These are phyloP conservation scores for Glaucidium brasilianum DNA, from an alignment of 2,113 vertebrate species.

Conservation along the genomic window DNA sequence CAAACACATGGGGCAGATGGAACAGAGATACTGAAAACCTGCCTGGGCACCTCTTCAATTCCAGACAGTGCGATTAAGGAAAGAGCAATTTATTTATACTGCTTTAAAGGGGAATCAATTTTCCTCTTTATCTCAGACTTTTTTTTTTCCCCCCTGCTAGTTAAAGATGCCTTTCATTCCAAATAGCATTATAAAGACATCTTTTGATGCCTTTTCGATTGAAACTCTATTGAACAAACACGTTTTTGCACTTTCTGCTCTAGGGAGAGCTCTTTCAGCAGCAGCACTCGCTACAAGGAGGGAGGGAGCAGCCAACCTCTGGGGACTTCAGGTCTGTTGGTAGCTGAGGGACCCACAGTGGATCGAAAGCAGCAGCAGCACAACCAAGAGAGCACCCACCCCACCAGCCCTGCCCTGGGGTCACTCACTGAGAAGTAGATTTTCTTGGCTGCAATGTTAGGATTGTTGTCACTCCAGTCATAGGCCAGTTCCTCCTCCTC, in stretches of 20 bases:
- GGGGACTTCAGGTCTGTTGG: neutral
- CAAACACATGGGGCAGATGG: neutral
- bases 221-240: neutral
- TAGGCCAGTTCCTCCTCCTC: constrained; percentile 97
- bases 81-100: neutral
- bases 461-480: constrained; percentile 94
- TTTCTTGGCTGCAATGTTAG: constrained; percentile 85
- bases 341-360: neutral
- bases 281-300: neutral
- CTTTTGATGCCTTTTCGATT: neutral
- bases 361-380: neutral
- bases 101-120: neutral
- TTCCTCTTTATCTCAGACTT: neutral
- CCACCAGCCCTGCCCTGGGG: neutral
- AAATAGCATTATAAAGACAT: neutral
- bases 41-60: neutral
- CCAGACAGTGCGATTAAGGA: neutral
- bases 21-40: neutral
- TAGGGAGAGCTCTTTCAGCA: neutral
- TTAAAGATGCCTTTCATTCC: neutral
- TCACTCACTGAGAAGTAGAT: constrained; percentile 87
- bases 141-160: rapidly evolving
- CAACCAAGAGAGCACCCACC: neutral
- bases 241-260: neutral
- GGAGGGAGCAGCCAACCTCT: neutral